phyloP scores from a whole-genome alignment of 2,113 vertebrate species.

The Atlantisia rogersi region DNA sequence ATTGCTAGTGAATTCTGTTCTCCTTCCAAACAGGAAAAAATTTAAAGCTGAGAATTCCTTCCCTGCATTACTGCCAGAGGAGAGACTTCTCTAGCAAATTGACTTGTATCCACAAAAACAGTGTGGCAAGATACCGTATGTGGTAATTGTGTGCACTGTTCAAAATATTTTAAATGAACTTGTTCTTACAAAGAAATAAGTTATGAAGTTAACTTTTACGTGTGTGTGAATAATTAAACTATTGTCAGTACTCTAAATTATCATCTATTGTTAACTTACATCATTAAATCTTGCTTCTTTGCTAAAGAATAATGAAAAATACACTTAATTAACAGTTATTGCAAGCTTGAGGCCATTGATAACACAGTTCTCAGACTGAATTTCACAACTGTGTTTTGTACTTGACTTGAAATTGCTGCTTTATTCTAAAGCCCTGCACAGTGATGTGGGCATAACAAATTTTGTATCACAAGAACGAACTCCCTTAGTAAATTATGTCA shows the following conservation, averaged over 20 bases:
- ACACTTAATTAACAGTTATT: conserved; percentile 84
- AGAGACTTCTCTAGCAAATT: conserved; percentile 55
- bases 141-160: conserved; percentile 72
- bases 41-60: not conserved
- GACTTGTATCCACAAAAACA: conserved; percentile 68
- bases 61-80: not conserved
- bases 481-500: conserved; percentile 53
- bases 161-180: conserved; percentile 83
- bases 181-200: conserved; percentile 79
- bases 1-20: not conserved
- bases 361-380: conserved; percentile 77
- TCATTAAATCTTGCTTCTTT: conserved; percentile 83
- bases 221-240: conserved; percentile 84
- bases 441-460: conserved; percentile 40
- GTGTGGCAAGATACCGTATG: conserved; percentile 54
- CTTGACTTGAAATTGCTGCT: conserved; percentile 61
- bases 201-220: conserved; percentile 82
- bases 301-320: conserved; percentile 84
- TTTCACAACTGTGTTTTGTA: conserved; percentile 78
- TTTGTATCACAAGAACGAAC: conserved; percentile 31
- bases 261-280: conserved; percentile 84
- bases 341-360: conserved; percentile 80
- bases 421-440: conserved; percentile 45
- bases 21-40: not conserved
- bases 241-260: conserved; percentile 85